These are phyloP conservation scores for Panthera leo DNA, from an alignment of 2,113 vertebrate genomes.

Conservation along the genomic window DNA sequence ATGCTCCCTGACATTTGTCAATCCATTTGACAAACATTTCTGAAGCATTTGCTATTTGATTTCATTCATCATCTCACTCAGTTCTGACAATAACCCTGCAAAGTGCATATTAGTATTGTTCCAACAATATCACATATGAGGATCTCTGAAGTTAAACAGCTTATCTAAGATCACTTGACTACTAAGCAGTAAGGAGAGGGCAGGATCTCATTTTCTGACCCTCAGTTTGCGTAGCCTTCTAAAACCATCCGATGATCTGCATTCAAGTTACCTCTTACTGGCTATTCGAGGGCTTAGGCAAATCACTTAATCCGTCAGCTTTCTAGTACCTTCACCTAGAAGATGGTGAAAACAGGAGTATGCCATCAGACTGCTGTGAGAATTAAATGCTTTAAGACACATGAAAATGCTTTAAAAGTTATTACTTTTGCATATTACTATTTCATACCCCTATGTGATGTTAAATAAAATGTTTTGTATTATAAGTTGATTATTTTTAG, in stretches of 20 bases:
- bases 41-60: background rate
- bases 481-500: background rate
- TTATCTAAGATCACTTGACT: background rate
- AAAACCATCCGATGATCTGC: background rate
- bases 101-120: background rate
- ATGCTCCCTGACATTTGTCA: background rate
- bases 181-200: background rate
- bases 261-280: background rate
- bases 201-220: background rate
- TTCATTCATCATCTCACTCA: background rate
- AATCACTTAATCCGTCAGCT: background rate
- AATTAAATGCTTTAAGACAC: background rate
- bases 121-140: background rate
- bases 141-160: background rate
- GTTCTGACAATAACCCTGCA: background rate
- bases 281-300: background rate
- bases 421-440: background rate
- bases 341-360: background rate
- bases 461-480: background rate
- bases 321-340: background rate
- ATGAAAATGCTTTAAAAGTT: slow-evolving; percentile 21
- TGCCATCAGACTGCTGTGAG: background rate
- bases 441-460: background rate
- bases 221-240: background rate
- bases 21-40: background rate